Evolutionary conservation across 2,113 vertebrate species (phyloP).

Genomic region (Ictidomys tridecemlineatus): DNA sequence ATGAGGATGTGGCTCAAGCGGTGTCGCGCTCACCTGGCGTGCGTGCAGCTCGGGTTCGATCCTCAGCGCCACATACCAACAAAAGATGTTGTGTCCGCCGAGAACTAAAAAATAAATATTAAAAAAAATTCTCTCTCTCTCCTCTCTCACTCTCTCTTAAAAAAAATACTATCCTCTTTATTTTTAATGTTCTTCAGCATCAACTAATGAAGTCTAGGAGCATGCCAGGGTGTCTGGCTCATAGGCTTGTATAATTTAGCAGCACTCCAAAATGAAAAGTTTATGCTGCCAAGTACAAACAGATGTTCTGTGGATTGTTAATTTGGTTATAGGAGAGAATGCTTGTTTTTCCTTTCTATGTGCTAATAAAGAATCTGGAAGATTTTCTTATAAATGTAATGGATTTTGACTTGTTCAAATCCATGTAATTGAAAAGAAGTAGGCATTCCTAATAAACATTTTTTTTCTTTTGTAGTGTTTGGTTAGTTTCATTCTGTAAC

Average conservation of each 20-base stretch:
- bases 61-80: too few species aligned
- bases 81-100: too few species aligned
- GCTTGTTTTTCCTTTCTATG: constrained; percentile 68
- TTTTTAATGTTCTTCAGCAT: constrained; percentile 1
- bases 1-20: too few species aligned
- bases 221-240: constrained; percentile 65
- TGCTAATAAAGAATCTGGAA: constrained; percentile 72
- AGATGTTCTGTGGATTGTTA: constrained; percentile 72
- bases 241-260: constrained; percentile 72
- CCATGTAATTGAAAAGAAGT: constrained; percentile 35
- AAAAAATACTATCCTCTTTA: too few species aligned
- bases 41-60: too few species aligned
- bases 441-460: constrained; percentile 65
- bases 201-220: background rate
- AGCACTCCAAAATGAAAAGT: constrained; percentile 64
- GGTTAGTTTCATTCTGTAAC: constrained; percentile 29
- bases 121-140: too few species aligned
- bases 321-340: constrained; percentile 66
- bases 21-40: too few species aligned
- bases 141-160: too few species aligned
- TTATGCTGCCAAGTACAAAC: constrained; percentile 72
- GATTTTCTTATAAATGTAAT: constrained; percentile 63
- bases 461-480: constrained; percentile 46
- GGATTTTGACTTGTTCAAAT: constrained; percentile 70
- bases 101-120: too few species aligned